phyloP scores from a whole-genome alignment of 2,888 invertebrate genomes.

The Drosophila tripunctata region DNA sequence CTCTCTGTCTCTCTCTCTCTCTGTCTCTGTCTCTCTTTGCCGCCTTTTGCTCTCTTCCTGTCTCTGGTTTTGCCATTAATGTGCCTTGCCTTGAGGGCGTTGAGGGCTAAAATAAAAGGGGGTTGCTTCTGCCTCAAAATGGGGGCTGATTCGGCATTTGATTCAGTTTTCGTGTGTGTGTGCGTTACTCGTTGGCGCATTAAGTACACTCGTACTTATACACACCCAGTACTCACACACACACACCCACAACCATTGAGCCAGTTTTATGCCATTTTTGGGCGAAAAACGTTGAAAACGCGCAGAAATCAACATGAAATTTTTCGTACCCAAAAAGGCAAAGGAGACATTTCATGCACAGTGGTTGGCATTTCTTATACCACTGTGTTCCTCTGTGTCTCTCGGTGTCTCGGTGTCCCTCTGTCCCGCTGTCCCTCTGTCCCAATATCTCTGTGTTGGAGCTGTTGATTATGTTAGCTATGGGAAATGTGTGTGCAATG shows the following conservation, averaged over 20 bases:
- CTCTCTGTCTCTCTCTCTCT: constrained; percentile 19
- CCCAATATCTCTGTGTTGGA: constrained; percentile 6
- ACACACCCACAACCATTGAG: background rate
- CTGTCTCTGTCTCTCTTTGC: background rate
- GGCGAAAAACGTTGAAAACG: constrained; percentile 63
- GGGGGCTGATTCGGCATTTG: constrained; percentile 61
- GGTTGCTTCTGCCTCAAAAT: constrained; percentile 15
- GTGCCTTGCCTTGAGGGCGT: constrained; percentile 62
- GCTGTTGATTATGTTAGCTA: constrained; percentile 38
- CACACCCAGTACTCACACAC: constrained; percentile 10
- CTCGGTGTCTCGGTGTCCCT: background rate
- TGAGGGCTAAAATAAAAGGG: constrained; percentile 7
- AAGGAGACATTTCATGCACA: constrained; percentile 36
- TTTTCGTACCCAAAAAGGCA: constrained; percentile 4
- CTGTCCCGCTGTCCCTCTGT: background rate
- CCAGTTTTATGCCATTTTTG: constrained; percentile 62
- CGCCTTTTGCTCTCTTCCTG: constrained; percentile 18
- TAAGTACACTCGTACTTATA: constrained; percentile 57
- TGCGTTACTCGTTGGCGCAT: constrained; percentile 66
- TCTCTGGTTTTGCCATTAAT: constrained; percentile 61
- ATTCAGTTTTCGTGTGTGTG: constrained; percentile 45
- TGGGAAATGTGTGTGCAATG: constrained; percentile 52
- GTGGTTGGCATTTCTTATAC: constrained; percentile 14
- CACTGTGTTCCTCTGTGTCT: constrained; percentile 4
- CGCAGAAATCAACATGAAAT: constrained; percentile 50